Percentiles rank a stretch among this genome's conserved stretches.
Conservation (phyloP, 2,888 invertebrate genomes). For the Leptinotarsa juncta region DNA sequence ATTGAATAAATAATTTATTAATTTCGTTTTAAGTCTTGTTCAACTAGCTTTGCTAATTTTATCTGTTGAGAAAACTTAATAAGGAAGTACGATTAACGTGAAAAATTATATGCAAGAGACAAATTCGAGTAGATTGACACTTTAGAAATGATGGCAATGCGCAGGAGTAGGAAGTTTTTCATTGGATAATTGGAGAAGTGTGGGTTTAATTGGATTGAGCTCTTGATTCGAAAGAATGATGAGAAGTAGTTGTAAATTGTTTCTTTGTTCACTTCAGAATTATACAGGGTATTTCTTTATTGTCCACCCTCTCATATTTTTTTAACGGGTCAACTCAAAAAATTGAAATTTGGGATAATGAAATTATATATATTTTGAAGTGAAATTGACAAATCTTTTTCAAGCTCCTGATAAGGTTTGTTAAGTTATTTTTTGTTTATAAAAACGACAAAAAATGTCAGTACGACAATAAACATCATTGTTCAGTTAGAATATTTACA, state of each 20-base stretch:
- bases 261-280: neutral
- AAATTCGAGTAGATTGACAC: conserved; percentile 12
- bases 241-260: neutral
- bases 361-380: too few relatives aligned
- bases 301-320: too few relatives aligned
- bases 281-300: too few relatives aligned
- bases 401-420: too few relatives aligned
- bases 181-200: conserved; percentile 27
- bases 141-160: neutral
- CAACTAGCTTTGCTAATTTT: conserved; percentile 25
- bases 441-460: too few relatives aligned
- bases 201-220: conserved; percentile 26
- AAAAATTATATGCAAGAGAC: conserved; percentile 19
- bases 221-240: conserved; percentile 8
- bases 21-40: neutral
- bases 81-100: conserved; percentile 30
- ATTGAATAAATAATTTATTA: too few relatives aligned
- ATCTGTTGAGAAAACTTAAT: conserved; percentile 27
- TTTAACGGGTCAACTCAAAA: too few relatives aligned
- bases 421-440: too few relatives aligned
- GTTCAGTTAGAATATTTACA: too few relatives aligned
- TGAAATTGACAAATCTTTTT: too few relatives aligned
- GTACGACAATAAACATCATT: too few relatives aligned
- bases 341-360: too few relatives aligned
- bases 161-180: conserved; percentile 20